Percentiles rank a stretch among this genome's conserved stretches.
phyloP scores from a whole-genome alignment of 2,113 vertebrate genomes.

The Campylorhamphus procurvoides region DNA sequence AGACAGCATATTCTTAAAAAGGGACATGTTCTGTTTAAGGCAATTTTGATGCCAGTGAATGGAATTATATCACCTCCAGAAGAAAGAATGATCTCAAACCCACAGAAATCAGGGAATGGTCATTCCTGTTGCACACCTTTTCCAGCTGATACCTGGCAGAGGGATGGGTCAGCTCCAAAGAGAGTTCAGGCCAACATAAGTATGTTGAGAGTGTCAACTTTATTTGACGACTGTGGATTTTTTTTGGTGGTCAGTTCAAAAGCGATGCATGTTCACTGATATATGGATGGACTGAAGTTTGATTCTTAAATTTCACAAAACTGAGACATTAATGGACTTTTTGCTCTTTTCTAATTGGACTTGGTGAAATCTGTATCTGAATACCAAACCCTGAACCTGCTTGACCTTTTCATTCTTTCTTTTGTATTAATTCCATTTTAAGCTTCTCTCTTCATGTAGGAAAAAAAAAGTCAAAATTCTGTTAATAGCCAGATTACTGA shows the following conservation, averaged over 20 bases:
- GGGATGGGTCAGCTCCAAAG: background rate
- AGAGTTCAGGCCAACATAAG: background rate
- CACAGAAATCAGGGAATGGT: background rate
- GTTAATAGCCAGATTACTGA: conserved; percentile 3
- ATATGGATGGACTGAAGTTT: background rate
- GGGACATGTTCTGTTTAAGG: background rate
- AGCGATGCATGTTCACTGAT: background rate
- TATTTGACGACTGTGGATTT: background rate
- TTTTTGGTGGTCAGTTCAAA: background rate
- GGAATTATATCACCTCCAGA: background rate
- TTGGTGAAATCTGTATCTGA: background rate
- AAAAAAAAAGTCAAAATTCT: background rate
- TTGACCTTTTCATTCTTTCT: background rate
- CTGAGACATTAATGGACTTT: background rate
- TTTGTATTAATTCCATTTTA: conserved; percentile 1
- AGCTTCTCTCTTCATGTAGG: background rate
- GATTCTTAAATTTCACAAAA: background rate
- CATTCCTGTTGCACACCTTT: background rate
- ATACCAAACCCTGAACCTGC: background rate
- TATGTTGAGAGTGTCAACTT: background rate
- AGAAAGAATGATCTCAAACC: background rate
- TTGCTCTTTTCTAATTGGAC: conserved; percentile 25
- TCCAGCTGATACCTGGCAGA: background rate
- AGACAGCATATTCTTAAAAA: background rate
- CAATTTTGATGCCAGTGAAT: background rate